These are phyloP conservation scores for Drosophila trapezifrons DNA, from an alignment of 1,140 invertebrate species.

Conservation along the genomic window DNA sequence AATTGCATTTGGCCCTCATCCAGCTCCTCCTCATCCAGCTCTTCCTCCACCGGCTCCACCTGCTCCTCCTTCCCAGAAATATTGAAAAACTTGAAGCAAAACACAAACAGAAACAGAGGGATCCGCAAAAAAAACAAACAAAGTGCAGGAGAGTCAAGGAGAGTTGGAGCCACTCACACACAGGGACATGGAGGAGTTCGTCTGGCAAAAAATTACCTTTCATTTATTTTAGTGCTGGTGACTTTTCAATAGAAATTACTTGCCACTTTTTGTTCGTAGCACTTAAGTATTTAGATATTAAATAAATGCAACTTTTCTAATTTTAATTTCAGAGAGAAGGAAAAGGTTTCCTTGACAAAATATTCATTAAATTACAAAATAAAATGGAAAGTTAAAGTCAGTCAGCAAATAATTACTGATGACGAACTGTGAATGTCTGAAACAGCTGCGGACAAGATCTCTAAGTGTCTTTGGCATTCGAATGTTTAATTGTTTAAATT, in stretches of 20 bases:
- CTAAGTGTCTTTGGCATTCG: too few relatives aligned
- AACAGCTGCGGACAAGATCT: too few relatives aligned
- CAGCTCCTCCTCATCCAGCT: slow-evolving; percentile 6
- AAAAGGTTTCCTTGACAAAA: too few relatives aligned
- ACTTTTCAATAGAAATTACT: slow-evolving; percentile 5
- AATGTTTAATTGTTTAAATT: too few relatives aligned
- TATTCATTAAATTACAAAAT: too few relatives aligned
- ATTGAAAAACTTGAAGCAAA: slow-evolving; percentile 58
- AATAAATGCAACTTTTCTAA: neutral
- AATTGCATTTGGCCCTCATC: slow-evolving; percentile 41
- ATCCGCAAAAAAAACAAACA: slow-evolving; percentile 38
- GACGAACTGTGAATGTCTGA: too few relatives aligned
- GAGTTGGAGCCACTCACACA: neutral
- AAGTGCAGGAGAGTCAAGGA: slow-evolving; percentile 4
- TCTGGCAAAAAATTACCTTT: neutral
- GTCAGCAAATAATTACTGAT: too few relatives aligned
- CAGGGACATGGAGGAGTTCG: neutral
- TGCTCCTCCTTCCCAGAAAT: slow-evolving; percentile 24
- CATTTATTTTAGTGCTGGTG: neutral
- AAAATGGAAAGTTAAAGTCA: too few relatives aligned
- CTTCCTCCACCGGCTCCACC: neutral
- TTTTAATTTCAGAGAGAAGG: too few relatives aligned
- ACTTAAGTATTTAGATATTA: neutral
- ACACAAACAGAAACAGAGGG: slow-evolving; percentile 28
- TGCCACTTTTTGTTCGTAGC: neutral